Evolutionary conservation across 2,888 invertebrate species (phyloP), one percentile per base, ranked within the genome.

Genomic region (Criorhina ranunculi): DNA sequence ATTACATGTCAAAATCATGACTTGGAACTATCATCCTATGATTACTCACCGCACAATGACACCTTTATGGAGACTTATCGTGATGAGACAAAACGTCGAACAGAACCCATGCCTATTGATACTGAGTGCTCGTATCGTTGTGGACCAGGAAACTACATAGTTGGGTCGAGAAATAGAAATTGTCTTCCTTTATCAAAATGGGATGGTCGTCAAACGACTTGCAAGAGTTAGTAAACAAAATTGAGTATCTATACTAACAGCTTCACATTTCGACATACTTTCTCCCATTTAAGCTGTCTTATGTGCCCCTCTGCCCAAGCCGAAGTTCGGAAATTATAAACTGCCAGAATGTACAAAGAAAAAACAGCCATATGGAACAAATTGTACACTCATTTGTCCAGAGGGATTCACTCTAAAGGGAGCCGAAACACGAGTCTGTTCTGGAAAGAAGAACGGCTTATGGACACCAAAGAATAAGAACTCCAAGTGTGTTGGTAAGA

Each of bases 111-210:
- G 88, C 93, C 93, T 9, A 94, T 95, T 62, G 95, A 95, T 87
- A 94, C 95, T 0, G 93, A 93, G 53, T 95, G 95, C 88, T 92
- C 92, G 37, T 95, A 95, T 88, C 92, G 92, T 11, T 95, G 95
- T 88, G 93, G 93, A 73, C 91, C 92, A n/a, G 95, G 95, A 0
- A 94, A 93, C 89, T 93, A 93, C 86, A 90, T 95, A 55, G 93
- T 94, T 17, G 95, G 95, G 0, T 95, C 95, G 12, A 92, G 92
- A 82, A 93, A 93, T 82, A 90, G 95, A 42, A 94, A 93, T 31
- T 95, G 95, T 88, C 91, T 95, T 51, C 95, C 95, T 0, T 91
- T 95, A 51, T 94, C 94, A 0, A 93, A 93, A 88, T 95, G 95
- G 95, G 95, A 95, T 88, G 95, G 95, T 1, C 91, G 95, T 9